phyloP scores from a whole-genome alignment of 2,113 vertebrate genomes.

The Macquaria australasica region DNA sequence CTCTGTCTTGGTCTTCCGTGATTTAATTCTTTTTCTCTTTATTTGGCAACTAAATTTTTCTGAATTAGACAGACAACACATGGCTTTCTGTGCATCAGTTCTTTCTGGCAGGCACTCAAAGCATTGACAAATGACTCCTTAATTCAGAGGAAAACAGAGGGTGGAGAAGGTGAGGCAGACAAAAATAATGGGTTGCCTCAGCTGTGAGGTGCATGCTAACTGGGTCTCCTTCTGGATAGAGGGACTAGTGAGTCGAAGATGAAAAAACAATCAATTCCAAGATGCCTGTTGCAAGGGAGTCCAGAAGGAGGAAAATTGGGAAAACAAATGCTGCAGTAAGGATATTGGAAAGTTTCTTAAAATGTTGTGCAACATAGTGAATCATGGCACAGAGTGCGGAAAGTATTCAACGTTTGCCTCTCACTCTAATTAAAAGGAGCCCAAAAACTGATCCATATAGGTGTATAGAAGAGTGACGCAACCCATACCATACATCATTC shows the following conservation, averaged over 20 bases:
- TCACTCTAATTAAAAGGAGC: slow-evolving; percentile 12
- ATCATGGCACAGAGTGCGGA: neutral
- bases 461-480: neutral
- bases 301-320: slow-evolving; percentile 15
- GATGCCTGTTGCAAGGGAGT: slow-evolving; percentile 33
- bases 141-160: slow-evolving; percentile 70
- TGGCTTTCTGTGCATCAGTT: slow-evolving; percentile 63
- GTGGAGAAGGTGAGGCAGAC: slow-evolving; percentile 62
- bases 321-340: neutral
- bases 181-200: slow-evolving; percentile 70
- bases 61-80: slow-evolving; percentile 64
- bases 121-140: slow-evolving; percentile 79
- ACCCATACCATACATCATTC: neutral
- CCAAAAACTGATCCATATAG: neutral
- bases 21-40: slow-evolving; percentile 27
- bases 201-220: slow-evolving; percentile 69
- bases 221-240: slow-evolving; percentile 52
- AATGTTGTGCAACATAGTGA: neutral
- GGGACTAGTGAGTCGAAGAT: slow-evolving; percentile 39
- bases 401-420: neutral
- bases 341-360: slow-evolving; percentile 11
- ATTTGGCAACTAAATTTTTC: slow-evolving; percentile 59
- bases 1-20: neutral
- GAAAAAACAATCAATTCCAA: slow-evolving; percentile 50
- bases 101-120: slow-evolving; percentile 66